phyloP scores from a whole-genome alignment of 1,140 invertebrate genomes.

The Ephestia elutella region DNA sequence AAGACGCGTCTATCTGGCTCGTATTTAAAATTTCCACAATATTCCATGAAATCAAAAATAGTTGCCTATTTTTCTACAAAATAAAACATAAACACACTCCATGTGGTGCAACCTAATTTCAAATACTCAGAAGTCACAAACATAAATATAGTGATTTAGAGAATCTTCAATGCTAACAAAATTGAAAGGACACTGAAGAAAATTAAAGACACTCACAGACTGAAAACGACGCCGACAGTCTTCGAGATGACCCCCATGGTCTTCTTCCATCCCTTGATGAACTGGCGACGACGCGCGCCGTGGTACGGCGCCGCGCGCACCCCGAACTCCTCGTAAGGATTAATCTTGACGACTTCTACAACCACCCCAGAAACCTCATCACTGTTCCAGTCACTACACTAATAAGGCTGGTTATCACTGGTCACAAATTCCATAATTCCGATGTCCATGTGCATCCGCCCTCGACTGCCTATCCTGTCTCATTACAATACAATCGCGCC shows the following conservation, averaged over 20 bases:
- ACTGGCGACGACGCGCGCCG: constrained; percentile 63
- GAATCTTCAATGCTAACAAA: too few species aligned
- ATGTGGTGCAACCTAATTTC: too few species aligned
- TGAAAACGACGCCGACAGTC: constrained; percentile 82
- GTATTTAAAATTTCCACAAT: too few species aligned
- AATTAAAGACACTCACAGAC: constrained; percentile 79
- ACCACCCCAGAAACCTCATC: constrained; percentile 36
- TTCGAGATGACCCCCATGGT: constrained; percentile 82
- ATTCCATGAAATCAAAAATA: too few species aligned
- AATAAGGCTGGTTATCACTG: constrained; percentile 23
- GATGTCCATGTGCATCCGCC: constrained; percentile 14
- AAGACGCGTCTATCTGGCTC: too few species aligned
- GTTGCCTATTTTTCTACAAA: too few species aligned
- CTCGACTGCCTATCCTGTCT: constrained; percentile 24
- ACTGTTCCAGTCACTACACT: constrained; percentile 44
- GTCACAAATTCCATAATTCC: constrained; percentile 33
- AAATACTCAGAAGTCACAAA: too few species aligned
- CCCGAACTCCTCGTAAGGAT: constrained; percentile 56
- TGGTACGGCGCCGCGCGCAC: constrained; percentile 52
- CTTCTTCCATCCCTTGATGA: constrained; percentile 71
- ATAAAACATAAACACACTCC: too few species aligned
- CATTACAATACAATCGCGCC: constrained; percentile 50
- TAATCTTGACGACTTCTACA: constrained; percentile 54
- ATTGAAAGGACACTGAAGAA: too few species aligned
- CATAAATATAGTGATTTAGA: too few species aligned